These are phyloP conservation scores for Karalla daura DNA, from an alignment of 2,797 vertebrate genomes.

Conservation along the genomic window DNA sequence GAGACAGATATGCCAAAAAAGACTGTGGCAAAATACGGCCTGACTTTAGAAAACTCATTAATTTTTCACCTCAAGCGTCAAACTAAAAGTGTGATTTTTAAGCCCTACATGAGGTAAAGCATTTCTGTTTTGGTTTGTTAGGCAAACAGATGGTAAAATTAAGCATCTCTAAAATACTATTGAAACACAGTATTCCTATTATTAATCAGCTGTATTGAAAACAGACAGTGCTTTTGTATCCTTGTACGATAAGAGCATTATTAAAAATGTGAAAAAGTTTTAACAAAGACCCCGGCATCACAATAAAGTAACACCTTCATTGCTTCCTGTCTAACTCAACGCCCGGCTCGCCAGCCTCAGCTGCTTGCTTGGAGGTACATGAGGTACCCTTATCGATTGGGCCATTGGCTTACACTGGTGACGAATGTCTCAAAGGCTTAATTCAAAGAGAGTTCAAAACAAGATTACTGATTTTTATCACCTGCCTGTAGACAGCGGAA, in stretches of 20 bases:
- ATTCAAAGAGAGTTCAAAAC: slow-evolving; percentile 84
- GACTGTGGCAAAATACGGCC: background rate
- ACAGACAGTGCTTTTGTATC: background rate
- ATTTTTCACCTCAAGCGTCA: background rate
- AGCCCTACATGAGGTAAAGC: background rate
- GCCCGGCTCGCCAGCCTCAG: slow-evolving; percentile 51
- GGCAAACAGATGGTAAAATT: no score
- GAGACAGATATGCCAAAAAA: background rate
- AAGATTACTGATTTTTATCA: slow-evolving; percentile 86
- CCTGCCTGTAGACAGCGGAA: slow-evolving; percentile 66
- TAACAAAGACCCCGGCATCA: slow-evolving; percentile 2
- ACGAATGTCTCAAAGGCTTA: slow-evolving; percentile 83
- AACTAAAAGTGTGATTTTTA: background rate
- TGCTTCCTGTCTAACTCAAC: slow-evolving; percentile 45
- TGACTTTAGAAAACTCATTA: background rate
- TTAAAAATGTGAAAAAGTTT: slow-evolving; percentile 12
- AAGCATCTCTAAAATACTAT: background rate
- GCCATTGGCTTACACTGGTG: slow-evolving; percentile 78
- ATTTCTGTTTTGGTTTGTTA: background rate
- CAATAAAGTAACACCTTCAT: slow-evolving; percentile 39
- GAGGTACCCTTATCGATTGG: slow-evolving; percentile 77
- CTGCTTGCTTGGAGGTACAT: slow-evolving; percentile 71
- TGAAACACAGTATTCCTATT: background rate
- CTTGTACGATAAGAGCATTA: background rate
- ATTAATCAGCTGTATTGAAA: background rate